Evolutionary conservation across 1,140 invertebrate species (phyloP).

Genomic region (Drosophila funebris): DNA sequence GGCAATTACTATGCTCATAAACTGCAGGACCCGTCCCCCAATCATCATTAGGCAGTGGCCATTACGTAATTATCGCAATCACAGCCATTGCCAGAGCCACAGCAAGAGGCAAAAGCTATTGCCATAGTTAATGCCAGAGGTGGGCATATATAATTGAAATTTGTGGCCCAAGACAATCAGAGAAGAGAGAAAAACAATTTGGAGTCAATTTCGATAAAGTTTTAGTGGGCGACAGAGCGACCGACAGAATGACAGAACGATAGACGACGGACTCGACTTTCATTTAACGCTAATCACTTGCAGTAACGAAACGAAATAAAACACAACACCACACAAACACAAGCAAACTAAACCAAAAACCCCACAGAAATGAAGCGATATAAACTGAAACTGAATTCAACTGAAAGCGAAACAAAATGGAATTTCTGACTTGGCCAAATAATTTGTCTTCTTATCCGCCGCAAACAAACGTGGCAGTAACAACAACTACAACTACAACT

Average conservation of each 20-base stretch:
- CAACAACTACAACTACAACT: background rate
- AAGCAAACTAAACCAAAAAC: background rate
- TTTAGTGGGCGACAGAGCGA: constrained; percentile 47
- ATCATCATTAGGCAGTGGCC: constrained; percentile 75
- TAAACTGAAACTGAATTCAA: background rate
- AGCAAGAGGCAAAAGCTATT: background rate
- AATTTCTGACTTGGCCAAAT: constrained; percentile 62
- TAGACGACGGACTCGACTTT: constrained; percentile 45
- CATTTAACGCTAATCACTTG: constrained; percentile 81
- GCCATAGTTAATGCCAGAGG: constrained; percentile 9
- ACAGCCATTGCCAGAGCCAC: constrained; percentile 17
- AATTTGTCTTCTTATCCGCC: constrained; percentile 76
- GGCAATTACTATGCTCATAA: constrained; percentile 72
- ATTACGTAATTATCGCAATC: constrained; percentile 81
- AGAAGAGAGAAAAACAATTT: constrained; percentile 53
- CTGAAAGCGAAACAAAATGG: constrained; percentile 41
- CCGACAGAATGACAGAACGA: no score
- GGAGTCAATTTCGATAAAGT: constrained; percentile 81
- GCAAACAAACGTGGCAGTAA: constrained; percentile 23
- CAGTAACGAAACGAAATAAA: constrained; percentile 61
- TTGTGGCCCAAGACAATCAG: constrained; percentile 58
- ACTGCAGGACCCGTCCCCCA: constrained; percentile 43
- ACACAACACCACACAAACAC: background rate
- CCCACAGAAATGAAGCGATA: background rate
- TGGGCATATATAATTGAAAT: constrained; percentile 76